Evolutionary conservation across 53 echinoderm and acorn worm species (phyloP), one percentile per base, ranked within the genome.

Genomic region (Echinarachnius parma): DNA sequence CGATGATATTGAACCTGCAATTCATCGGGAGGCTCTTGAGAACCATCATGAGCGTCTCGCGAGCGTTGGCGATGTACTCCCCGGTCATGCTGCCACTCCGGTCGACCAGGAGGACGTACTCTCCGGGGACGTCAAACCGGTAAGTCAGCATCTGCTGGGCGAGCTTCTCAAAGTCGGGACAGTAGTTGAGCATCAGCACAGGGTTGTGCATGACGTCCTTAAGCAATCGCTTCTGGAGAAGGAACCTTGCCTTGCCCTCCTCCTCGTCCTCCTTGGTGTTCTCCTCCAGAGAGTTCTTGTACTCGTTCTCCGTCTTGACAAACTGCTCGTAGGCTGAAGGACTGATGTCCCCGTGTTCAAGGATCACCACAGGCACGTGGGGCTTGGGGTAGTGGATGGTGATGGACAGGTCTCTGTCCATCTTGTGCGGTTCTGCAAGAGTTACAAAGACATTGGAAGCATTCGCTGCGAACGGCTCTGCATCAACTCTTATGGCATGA

Each of bases 201-300:
- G 98, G 85, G 45, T 92, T 92, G 44, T 98, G 98, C 98, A 98
- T 98, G 55, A 98, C 87, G 37, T 98, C 98, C 45, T 98, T 98
- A 21, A 85, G 86, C 62, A 98, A 65, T 59, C 98, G 58, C 53
- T 84, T 81, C 48, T 81, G 59, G 26, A 98, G 59, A 39, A 71
- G 82, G 5, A 69, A 66, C 34, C 82, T 63, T 7, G 80, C 75
- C 21, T 83, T 88, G 37, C 92, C 98, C 16, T 67, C 80, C 11
- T 81, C 75, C 1, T 68, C 46, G 11, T 53, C 60, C 28, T 68
- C 86, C n/a, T n/a, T n/a, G n/a, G n/a, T n/a, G n/a, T n/a, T n/a
- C 1, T 62, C 72, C 53, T 82, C 83, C 3, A 62, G 67, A 14
- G 82, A 42, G 11, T 75, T 62, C 50, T 85, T 63, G 52, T 88